These are phyloP conservation scores for Channa maculata DNA, from an alignment of 2,113 vertebrate genomes.

Conservation along the genomic window DNA sequence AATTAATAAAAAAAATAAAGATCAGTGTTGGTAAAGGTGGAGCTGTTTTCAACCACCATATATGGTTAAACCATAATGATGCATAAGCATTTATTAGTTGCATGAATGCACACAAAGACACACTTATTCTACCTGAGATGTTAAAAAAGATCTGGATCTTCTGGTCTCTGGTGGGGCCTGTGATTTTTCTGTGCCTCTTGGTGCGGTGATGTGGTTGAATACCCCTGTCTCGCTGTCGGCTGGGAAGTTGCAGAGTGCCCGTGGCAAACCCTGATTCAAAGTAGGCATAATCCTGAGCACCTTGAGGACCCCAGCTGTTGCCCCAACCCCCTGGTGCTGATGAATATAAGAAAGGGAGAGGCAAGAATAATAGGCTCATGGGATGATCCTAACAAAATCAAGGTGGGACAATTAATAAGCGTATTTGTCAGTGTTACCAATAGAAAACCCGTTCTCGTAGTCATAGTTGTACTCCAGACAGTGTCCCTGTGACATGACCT, in stretches of 20 bases:
- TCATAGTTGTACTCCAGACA: slow-evolving; percentile 98
- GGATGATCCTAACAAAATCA: not conserved
- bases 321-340: slow-evolving; percentile 93
- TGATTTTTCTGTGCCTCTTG: slow-evolving; percentile 87
- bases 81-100: not conserved
- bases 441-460: slow-evolving; percentile 98
- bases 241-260: slow-evolving; percentile 70
- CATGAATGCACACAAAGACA: not conserved
- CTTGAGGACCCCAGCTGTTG: slow-evolving; percentile 82
- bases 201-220: slow-evolving; percentile 76
- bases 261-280: slow-evolving; percentile 88
- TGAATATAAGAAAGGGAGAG: slow-evolving; percentile 11
- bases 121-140: slow-evolving; percentile 88
- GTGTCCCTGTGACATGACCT: slow-evolving; percentile 90
- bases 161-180: slow-evolving; percentile 87
- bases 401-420: not conserved
- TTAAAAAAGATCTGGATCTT: slow-evolving; percentile 98
- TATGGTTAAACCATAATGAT: too few species aligned
- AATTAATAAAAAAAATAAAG: too few species aligned
- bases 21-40: too few species aligned
- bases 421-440: slow-evolving; percentile 81
- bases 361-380: not conserved
- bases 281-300: slow-evolving; percentile 92
- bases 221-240: slow-evolving; percentile 61
- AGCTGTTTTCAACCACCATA: too few species aligned